Percentiles rank a stretch among this genome's conserved stretches.
Conservation (phyloP, 2,113 vertebrate genomes). For the Misgurnus anguillicaudatus region DNA sequence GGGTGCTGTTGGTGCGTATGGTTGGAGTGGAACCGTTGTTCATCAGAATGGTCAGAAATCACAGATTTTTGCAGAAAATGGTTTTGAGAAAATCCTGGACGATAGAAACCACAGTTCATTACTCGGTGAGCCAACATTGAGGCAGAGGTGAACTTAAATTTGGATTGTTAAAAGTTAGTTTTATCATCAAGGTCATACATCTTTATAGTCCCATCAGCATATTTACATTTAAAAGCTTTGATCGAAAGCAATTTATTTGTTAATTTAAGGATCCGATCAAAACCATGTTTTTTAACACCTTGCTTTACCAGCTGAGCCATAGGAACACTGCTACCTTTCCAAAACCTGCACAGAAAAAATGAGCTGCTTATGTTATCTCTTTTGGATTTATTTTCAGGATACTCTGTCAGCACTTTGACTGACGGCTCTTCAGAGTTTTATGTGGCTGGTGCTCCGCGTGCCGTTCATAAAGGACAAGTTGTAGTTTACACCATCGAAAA, state of each 20-base stretch:
- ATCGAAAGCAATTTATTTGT: too few species aligned
- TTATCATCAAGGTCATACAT: too few species aligned
- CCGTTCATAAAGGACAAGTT: conserved; percentile 84
- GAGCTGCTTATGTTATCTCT: neutral
- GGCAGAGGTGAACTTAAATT: too few species aligned
- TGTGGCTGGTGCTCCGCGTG: conserved; percentile 84
- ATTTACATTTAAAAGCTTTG: too few species aligned
- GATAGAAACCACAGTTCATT: conserved; percentile 84
- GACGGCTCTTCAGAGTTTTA: conserved; percentile 68
- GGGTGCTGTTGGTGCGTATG: conserved; percentile 79
- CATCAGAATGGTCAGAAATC: conserved; percentile 65
- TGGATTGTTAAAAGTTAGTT: too few species aligned
- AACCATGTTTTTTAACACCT: too few species aligned
- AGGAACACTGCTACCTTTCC: too few species aligned
- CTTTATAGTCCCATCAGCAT: too few species aligned
- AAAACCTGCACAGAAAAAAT: too few species aligned
- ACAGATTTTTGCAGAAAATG: conserved; percentile 73
- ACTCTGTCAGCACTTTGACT: conserved; percentile 79
- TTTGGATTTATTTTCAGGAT: conserved; percentile 68
- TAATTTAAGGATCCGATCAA: too few species aligned
- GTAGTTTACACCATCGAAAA: conserved; percentile 72
- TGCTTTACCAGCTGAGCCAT: too few species aligned
- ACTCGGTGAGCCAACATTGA: conserved; percentile 71
- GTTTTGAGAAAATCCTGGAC: conserved; percentile 79
- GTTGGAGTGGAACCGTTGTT: conserved; percentile 82